These are phyloP conservation scores for Antennarius striatus DNA, from an alignment of 2,113 vertebrate genomes.

Conservation along the genomic window DNA sequence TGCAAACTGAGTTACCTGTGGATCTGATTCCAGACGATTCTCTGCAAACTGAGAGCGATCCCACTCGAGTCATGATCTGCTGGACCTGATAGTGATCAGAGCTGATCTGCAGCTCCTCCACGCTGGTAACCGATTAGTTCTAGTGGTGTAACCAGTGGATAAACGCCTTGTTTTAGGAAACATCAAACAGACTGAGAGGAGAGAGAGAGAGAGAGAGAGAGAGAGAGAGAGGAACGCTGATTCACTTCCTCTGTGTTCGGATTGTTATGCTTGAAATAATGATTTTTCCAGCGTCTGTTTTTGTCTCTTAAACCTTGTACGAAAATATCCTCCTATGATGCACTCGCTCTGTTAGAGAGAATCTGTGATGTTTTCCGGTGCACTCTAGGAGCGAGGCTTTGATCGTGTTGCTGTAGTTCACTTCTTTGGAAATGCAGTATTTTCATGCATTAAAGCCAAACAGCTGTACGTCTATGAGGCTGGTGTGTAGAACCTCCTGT, in stretches of 20 bases:
- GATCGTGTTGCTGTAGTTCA: too few relatives aligned
- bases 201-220: not conserved
- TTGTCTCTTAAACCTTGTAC: not conserved
- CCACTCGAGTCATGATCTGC: not conserved
- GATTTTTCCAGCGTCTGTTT: constrained; percentile 13
- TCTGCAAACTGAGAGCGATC: constrained; percentile 4
- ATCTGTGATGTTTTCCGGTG: not conserved
- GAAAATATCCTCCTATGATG: constrained; percentile 12
- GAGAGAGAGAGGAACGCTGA: not conserved
- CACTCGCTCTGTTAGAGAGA: constrained; percentile 7
- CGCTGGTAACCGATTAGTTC: constrained; percentile 23
- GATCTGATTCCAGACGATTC: constrained; percentile 8
- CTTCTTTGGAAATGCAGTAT: too few relatives aligned
- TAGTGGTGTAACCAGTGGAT: constrained; percentile 22
- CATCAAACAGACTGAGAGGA: constrained; percentile 32
- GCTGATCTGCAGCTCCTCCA: constrained; percentile 3
- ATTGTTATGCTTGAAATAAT: constrained; percentile 17
- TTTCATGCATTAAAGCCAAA: too few relatives aligned
- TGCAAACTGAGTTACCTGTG: constrained; percentile 1
- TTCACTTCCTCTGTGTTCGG: constrained; percentile 24
- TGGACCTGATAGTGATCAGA: too few relatives aligned
- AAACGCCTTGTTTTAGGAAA: constrained; percentile 34
- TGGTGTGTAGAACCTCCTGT: too few relatives aligned
- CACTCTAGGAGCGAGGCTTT: too few relatives aligned
- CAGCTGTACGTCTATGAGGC: too few relatives aligned